These are phyloP conservation scores for Cladopsammia gracilis DNA, from an alignment of 64 coral and sea anemone species.

Conservation along the genomic window DNA sequence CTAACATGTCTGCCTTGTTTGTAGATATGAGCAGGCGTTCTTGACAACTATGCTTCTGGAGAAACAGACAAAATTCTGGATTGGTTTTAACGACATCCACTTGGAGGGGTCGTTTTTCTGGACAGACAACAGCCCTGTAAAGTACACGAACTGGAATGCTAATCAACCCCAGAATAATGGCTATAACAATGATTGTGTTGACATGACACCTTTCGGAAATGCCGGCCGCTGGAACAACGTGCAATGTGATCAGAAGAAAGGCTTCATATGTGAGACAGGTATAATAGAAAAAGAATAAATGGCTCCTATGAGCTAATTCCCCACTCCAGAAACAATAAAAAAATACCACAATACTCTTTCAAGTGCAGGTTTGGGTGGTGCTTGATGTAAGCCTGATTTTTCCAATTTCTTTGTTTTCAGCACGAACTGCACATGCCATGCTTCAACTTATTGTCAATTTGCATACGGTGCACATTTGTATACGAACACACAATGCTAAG, in stretches of 20 bases:
- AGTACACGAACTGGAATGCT: constrained; percentile 87
- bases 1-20: neutral
- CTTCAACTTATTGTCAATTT: too few relatives aligned
- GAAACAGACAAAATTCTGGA: constrained; percentile 70
- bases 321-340: neutral
- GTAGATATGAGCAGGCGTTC: constrained; percentile 94
- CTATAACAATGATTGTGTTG: constrained; percentile 67
- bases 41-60: constrained; percentile 59
- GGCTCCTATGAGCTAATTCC: neutral
- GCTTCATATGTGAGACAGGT: constrained; percentile 93
- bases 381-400: too few relatives aligned
- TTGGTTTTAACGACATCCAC: constrained; percentile 82
- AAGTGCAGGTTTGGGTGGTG: too few relatives aligned
- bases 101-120: constrained; percentile 60
- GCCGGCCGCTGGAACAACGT: constrained; percentile 75
- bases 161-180: constrained; percentile 52
- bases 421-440: too few relatives aligned
- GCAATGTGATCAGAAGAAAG: constrained; percentile 26
- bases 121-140: constrained; percentile 60
- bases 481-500: too few relatives aligned
- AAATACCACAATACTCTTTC: too few relatives aligned
- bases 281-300: neutral
- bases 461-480: too few relatives aligned
- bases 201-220: constrained; percentile 24
- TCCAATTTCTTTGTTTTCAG: too few relatives aligned